phyloP scores from a whole-genome alignment of 1,140 invertebrate genomes.

The Maconellicoccus hirsutus region DNA sequence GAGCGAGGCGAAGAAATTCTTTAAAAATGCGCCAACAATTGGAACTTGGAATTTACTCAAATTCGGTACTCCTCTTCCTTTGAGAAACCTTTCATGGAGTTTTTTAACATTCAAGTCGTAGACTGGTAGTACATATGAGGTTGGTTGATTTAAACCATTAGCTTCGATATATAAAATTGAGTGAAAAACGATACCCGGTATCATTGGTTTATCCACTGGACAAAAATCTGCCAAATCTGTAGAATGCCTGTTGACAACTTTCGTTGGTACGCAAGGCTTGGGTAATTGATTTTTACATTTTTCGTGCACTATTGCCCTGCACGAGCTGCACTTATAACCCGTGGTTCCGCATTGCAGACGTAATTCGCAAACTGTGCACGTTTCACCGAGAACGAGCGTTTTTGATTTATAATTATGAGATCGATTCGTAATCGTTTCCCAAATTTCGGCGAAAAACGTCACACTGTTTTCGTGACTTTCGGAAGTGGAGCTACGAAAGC shows the following conservation, averaged over 20 bases:
- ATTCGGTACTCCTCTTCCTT: constrained; percentile 48
- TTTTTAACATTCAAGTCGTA: constrained; percentile 70
- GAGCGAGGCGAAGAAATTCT: constrained; percentile 70
- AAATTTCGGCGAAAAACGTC: too few species aligned
- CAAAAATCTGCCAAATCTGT: constrained; percentile 66
- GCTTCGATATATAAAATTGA: constrained; percentile 45
- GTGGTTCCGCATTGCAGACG: too few species aligned
- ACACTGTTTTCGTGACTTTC: too few species aligned
- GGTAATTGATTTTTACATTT: constrained; percentile 69
- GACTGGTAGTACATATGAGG: constrained; percentile 62
- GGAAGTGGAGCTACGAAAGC: too few species aligned
- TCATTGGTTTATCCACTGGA: constrained; percentile 64
- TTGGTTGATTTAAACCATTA: constrained; percentile 60
- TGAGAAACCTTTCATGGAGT: constrained; percentile 69
- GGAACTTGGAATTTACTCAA: constrained; percentile 60
- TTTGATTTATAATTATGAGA: too few species aligned
- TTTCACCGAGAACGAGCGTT: too few species aligned
- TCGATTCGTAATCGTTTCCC: too few species aligned
- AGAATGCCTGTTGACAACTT: constrained; percentile 48
- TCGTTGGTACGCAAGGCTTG: constrained; percentile 60
- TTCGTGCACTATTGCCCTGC: constrained; percentile 58
- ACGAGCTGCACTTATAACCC: constrained; percentile 64
- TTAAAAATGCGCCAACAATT: constrained; percentile 69
- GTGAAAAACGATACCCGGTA: constrained; percentile 84
- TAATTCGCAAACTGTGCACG: too few species aligned